These are phyloP conservation scores for Crotalus horridus DNA, from an alignment of 2,113 vertebrate species.

Conservation along the genomic window DNA sequence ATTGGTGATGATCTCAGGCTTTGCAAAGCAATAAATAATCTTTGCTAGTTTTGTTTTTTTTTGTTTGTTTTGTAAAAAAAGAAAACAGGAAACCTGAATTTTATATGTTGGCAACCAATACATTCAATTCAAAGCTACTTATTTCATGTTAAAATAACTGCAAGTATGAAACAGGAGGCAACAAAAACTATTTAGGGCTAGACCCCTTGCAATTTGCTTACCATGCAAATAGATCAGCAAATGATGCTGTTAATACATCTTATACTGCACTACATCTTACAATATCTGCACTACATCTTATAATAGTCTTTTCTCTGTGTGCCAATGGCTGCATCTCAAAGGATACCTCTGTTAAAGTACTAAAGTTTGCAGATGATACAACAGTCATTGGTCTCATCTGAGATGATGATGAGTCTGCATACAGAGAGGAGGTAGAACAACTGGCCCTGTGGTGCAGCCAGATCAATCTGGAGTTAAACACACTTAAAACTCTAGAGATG, in stretches of 20 bases:
- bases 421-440: background rate
- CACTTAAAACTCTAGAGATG: too few species aligned
- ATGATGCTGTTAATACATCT: too few species aligned
- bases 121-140: background rate
- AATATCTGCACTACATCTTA: too few species aligned
- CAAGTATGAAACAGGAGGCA: constrained; percentile 5
- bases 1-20: constrained; percentile 25
- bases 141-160: constrained; percentile 15
- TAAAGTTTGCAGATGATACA: background rate
- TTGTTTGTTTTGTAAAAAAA: too few species aligned
- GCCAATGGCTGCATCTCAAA: background rate
- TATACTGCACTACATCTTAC: too few species aligned
- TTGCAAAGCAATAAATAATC: constrained; percentile 13
- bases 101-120: constrained; percentile 4
- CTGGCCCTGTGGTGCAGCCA: too few species aligned
- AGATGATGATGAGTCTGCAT: background rate
- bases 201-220: too few species aligned
- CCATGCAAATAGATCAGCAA: background rate
- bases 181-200: background rate
- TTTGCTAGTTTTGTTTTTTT: constrained; percentile 19
- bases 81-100: constrained; percentile 11
- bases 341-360: background rate
- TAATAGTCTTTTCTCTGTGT: too few species aligned
- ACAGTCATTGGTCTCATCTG: background rate
- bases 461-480: too few species aligned